A percentile compares a stretch with the other conserved stretches of the same genome.
These are phyloP conservation scores for Tenthredo distinguenda DNA, from an alignment of 2,888 invertebrate species.

Conservation along the genomic window DNA sequence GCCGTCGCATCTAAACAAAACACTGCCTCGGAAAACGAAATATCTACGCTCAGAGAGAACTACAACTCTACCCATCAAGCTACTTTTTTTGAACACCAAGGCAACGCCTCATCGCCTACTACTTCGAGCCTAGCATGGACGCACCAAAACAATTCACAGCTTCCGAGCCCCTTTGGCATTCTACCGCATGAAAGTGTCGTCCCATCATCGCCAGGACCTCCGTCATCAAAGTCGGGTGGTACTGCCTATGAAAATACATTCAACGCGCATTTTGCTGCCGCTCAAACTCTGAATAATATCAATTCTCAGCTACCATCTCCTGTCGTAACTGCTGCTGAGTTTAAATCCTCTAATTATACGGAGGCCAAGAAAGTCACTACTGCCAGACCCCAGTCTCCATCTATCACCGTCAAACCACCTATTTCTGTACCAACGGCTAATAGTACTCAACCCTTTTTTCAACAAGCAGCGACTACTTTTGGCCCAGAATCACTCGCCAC, in stretches of 20 bases:
- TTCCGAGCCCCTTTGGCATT: constrained; percentile 88
- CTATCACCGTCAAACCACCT: constrained; percentile 78
- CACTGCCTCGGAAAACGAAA: constrained; percentile 81
- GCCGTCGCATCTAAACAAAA: constrained; percentile 70
- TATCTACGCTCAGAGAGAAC: constrained; percentile 81
- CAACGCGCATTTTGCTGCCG: constrained; percentile 85
- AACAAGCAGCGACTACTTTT: constrained; percentile 83
- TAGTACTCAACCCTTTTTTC: constrained; percentile 82
- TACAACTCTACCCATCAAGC: constrained; percentile 82
- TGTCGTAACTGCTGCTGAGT: constrained; percentile 72
- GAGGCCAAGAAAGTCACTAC: constrained; percentile 79
- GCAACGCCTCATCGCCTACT: constrained; percentile 79
- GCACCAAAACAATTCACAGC: constrained; percentile 84
- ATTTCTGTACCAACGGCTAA: constrained; percentile 80
- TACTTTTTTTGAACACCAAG: constrained; percentile 85
- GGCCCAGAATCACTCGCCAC: constrained; percentile 78
- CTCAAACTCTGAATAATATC: constrained; percentile 84
- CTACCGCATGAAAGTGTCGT: constrained; percentile 89
- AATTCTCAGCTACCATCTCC: constrained; percentile 83
- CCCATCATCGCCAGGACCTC: constrained; percentile 82
- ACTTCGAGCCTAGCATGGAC: constrained; percentile 83
- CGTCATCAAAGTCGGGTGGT: constrained; percentile 81
- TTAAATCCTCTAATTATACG: constrained; percentile 67
- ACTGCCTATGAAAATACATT: constrained; percentile 84
- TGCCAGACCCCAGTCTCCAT: constrained; percentile 78